Conservation (phyloP, 2,888 invertebrate genomes). For the Cataglyphis altisquamis region DNA sequence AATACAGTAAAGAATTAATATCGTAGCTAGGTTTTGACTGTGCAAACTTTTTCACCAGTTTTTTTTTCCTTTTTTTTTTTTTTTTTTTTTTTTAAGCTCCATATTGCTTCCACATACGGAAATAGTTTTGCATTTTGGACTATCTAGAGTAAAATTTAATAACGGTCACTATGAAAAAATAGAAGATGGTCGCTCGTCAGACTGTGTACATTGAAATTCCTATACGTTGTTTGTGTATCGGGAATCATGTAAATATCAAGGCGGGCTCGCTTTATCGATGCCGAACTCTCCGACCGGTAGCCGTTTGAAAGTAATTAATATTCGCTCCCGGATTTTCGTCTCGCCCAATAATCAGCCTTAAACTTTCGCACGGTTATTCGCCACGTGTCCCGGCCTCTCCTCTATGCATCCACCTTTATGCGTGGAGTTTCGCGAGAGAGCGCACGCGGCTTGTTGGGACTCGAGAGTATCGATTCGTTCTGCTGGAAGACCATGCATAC, state of each 20-base stretch:
- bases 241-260: conserved; percentile 50
- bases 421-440: conserved; percentile 19
- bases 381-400: neutral
- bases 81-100: conserved; percentile 8
- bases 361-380: conserved; percentile 36
- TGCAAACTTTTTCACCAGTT: neutral
- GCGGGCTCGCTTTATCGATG: conserved; percentile 32
- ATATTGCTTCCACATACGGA: conserved; percentile 52
- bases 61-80: neutral
- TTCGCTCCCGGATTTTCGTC: conserved; percentile 26
- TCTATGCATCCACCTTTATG: conserved; percentile 18
- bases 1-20: conserved; percentile 47
- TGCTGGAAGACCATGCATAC: conserved; percentile 55
- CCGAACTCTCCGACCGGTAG: conserved; percentile 1
- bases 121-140: conserved; percentile 53
- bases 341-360: conserved; percentile 35
- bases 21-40: conserved; percentile 38
- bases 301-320: conserved; percentile 40
- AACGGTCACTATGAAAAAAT: conserved; percentile 48
- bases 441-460: conserved; percentile 10
- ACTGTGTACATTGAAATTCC: conserved; percentile 49
- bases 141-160: conserved; percentile 53
- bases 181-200: conserved; percentile 34
- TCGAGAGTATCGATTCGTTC: conserved; percentile 49
- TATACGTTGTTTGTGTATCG: conserved; percentile 48